phyloP scores from a whole-genome alignment of 2,888 invertebrate genomes.

The Phaonia tiefii region DNA sequence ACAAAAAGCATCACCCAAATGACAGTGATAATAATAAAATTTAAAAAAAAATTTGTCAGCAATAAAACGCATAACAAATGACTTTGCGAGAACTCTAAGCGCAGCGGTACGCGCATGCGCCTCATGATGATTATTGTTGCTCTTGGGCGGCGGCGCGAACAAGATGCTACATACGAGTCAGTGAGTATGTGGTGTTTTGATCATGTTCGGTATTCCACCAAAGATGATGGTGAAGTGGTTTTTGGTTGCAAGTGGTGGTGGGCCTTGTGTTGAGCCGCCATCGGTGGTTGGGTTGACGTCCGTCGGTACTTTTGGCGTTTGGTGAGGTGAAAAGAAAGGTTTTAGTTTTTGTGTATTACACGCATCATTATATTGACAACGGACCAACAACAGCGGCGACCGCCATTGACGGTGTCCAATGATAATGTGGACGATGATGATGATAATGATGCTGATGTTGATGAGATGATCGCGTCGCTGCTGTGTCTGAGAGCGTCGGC shows the following conservation, averaged over 20 bases:
- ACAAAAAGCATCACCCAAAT: conserved; percentile 39
- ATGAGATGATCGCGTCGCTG: conserved; percentile 42
- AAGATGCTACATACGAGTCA: no score
- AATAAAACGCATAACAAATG: conserved; percentile 78
- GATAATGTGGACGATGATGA: conserved; percentile 60
- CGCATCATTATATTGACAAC: conserved; percentile 75
- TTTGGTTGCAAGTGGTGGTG: background rate
- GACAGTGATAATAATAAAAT: conserved; percentile 73
- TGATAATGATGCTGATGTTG: conserved; percentile 51
- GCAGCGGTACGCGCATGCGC: conserved; percentile 1
- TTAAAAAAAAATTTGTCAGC: conserved; percentile 74
- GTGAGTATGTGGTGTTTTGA: conserved; percentile 17
- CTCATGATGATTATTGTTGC: no score
- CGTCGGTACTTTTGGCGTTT: conserved; percentile 28
- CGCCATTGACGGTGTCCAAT: conserved; percentile 53
- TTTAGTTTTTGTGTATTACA: conserved; percentile 71
- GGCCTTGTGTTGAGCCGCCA: background rate
- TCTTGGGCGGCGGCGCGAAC: background rate
- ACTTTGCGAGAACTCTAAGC: conserved; percentile 60
- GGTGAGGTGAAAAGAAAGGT: conserved; percentile 25
- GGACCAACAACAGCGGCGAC: conserved; percentile 59
- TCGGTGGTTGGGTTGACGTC: background rate
- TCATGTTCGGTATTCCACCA: conserved; percentile 25
- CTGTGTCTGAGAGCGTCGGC: conserved; percentile 4
- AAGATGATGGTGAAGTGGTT: background rate